These are phyloP conservation scores for Liodrosophila aerea DNA, from an alignment of 2,888 invertebrate species.

Conservation along the genomic window DNA sequence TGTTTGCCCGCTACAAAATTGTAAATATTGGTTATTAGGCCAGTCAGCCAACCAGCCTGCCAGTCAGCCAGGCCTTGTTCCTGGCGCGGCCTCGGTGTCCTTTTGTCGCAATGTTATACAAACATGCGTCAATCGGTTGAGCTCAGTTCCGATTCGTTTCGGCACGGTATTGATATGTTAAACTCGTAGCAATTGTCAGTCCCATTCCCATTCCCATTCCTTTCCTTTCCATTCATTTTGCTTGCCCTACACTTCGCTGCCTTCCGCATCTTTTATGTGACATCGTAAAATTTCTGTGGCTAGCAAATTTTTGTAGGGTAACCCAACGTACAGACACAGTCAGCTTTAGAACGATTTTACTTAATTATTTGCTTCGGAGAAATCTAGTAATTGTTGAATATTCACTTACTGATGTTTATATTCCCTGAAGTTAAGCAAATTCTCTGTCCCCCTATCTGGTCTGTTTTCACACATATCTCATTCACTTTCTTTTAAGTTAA, in stretches of 20 bases:
- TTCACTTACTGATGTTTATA: too few species aligned
- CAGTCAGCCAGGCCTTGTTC: not conserved
- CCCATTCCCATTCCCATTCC: conserved; percentile 45
- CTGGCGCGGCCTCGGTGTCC: conserved; percentile 32
- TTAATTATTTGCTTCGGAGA: conserved; percentile 39
- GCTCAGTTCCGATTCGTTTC: conserved; percentile 7
- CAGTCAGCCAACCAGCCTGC: conserved; percentile 4
- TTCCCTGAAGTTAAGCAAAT: too few species aligned
- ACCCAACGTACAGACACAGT: not conserved
- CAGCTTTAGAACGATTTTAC: not conserved
- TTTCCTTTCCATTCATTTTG: conserved; percentile 1
- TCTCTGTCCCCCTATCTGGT: too few species aligned
- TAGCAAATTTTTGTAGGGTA: conserved; percentile 28
- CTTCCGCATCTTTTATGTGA: conserved; percentile 46
- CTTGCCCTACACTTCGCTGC: conserved; percentile 12
- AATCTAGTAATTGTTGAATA: conserved; percentile 33
- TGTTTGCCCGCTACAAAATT: conserved; percentile 31
- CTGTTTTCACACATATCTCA: too few species aligned
- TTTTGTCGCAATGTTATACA: conserved; percentile 73
- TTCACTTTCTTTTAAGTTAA: too few species aligned
- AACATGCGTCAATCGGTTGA: conserved; percentile 60
- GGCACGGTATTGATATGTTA: conserved; percentile 29
- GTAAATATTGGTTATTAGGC: conserved; percentile 61
- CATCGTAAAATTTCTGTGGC: conserved; percentile 58
- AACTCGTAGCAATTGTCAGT: too few species aligned